Conservation (phyloP, 1,140 invertebrate genomes). For the Brachionus asplanchnoidis region DNA sequence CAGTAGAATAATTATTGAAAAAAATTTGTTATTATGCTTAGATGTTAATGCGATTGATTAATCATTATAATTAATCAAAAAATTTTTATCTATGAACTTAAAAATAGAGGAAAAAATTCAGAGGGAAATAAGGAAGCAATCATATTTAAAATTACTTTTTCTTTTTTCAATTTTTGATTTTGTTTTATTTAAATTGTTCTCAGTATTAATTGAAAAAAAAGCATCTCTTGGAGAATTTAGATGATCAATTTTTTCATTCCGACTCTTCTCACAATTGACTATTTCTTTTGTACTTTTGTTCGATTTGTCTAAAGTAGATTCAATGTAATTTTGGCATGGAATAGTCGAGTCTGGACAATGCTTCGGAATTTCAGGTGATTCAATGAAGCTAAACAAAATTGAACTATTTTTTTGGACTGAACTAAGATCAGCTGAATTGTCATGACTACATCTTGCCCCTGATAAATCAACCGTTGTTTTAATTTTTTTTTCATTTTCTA, state of each 20-base stretch:
- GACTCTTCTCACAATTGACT: not conserved
- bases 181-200: not conserved
- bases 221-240: not conserved
- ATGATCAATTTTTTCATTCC: not conserved
- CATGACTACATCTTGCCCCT: not conserved
- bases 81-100: not conserved
- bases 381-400: not conserved
- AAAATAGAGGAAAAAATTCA: not conserved
- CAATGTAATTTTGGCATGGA: not conserved
- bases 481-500: not conserved
- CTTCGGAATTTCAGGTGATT: not conserved
- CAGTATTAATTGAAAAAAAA: not conserved
- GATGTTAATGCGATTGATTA: not conserved
- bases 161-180: not conserved
- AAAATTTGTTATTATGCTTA: not conserved
- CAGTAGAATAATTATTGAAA: too few relatives aligned
- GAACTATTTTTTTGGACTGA: not conserved
- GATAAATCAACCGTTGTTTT: not conserved
- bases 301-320: not conserved
- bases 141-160: not conserved
- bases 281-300: not conserved
- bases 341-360: not conserved
- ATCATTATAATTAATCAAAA: not conserved
- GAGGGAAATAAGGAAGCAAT: not conserved
- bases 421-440: not conserved